Evolutionary conservation across 1,140 invertebrate genomes (phyloP).

Genomic region (Zaprionus taronus): DNA sequence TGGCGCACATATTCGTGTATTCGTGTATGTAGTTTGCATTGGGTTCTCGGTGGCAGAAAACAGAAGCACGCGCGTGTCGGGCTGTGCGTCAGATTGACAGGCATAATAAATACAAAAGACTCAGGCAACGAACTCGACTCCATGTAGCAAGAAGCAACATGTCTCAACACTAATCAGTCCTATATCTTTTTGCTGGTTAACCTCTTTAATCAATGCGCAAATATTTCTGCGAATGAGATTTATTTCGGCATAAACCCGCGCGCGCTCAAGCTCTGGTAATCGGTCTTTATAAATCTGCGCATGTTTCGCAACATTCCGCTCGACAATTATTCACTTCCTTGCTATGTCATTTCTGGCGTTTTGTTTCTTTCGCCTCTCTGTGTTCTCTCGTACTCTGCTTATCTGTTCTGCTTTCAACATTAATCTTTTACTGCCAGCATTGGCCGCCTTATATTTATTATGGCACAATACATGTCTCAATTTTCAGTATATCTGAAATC

Average conservation of each 20-base stretch:
- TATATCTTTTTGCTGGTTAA: background rate
- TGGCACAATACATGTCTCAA: constrained; percentile 40
- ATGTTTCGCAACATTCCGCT: constrained; percentile 16
- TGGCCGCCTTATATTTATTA: constrained; percentile 11
- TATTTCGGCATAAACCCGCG: background rate
- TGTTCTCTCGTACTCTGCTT: constrained; percentile 15
- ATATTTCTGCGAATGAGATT: background rate
- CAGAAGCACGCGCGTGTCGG: constrained; percentile 62
- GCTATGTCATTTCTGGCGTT: constrained; percentile 36
- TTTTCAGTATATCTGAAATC: constrained; percentile 59
- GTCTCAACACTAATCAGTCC: background rate
- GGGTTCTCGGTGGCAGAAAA: constrained; percentile 51
- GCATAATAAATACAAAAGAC: constrained; percentile 35
- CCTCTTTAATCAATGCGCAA: background rate
- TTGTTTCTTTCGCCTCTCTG: background rate
- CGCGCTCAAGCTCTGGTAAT: background rate
- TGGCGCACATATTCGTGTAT: constrained; percentile 52
- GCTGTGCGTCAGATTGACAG: constrained; percentile 39
- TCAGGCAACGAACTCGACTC: constrained; percentile 24
- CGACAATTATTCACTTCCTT: constrained; percentile 53
- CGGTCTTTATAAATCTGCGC: constrained; percentile 11
- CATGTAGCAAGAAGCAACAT: background rate
- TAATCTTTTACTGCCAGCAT: constrained; percentile 54
- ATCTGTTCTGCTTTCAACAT: constrained; percentile 59
- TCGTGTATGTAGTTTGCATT: constrained; percentile 69